Evolutionary conservation across 2,888 invertebrate genomes (phyloP).

Genomic region (Euplexia lucipara): DNA sequence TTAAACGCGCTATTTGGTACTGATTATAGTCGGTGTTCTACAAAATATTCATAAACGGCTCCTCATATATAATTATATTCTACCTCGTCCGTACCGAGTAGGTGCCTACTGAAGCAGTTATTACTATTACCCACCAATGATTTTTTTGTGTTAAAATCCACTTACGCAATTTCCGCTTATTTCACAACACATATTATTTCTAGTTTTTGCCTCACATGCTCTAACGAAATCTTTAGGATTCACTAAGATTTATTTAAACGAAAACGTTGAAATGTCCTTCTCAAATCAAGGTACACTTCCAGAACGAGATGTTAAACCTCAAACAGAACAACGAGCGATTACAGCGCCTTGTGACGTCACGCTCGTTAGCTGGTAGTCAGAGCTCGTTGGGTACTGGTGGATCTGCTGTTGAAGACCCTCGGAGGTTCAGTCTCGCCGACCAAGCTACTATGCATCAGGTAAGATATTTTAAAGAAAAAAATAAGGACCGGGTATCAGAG

Average conservation of each 20-base stretch:
- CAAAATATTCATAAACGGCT: conserved; percentile 42
- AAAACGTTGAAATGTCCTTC: conserved; percentile 58
- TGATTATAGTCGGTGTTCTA: conserved; percentile 41
- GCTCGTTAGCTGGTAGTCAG: conserved; percentile 92
- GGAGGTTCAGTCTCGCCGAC: conserved; percentile 92
- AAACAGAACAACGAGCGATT: conserved; percentile 99
- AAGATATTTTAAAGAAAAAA: conserved; percentile 27
- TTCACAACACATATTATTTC: conserved; percentile 18
- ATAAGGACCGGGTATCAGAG: not conserved
- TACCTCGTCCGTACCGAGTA: conserved; percentile 15
- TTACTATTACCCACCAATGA: too few species aligned
- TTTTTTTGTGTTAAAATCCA: conserved; percentile 29
- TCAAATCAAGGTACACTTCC: conserved; percentile 65
- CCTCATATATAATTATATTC: conserved; percentile 46
- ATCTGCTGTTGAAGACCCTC: conserved; percentile 88
- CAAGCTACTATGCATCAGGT: conserved; percentile 89
- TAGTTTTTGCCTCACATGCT: conserved; percentile 6
- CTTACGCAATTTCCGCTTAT: conserved; percentile 39
- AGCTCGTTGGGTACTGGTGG: conserved; percentile 90
- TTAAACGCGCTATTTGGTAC: conserved; percentile 42
- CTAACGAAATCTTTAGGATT: conserved; percentile 3
- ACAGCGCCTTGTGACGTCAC: conserved; percentile 95
- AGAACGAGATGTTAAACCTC: conserved; percentile 98
- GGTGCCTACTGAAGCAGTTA: conserved; percentile 28
- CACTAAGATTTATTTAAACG: conserved; percentile 39